Evolutionary conservation across 1,140 invertebrate genomes (phyloP), one percentile per base, ranked within the genome.

Genomic region (Conus betulinus): DNA sequence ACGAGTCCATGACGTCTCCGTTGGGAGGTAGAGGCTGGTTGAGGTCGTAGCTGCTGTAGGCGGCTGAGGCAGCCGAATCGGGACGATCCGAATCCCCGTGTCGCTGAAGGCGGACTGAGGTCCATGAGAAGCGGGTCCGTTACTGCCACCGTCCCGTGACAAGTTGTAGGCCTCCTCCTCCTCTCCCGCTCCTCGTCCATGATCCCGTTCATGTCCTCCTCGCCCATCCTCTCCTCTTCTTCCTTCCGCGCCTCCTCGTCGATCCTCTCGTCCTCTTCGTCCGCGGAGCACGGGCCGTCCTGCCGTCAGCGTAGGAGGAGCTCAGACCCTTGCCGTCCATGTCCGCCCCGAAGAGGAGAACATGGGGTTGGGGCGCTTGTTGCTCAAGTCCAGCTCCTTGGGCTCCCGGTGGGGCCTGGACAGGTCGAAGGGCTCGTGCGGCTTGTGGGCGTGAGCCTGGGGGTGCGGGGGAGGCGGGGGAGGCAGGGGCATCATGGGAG

Each of bases 181-280:
- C 74, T 53, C 74, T 53, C 88, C 89, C 81, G 91, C 97, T 97
- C 90, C 97, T 97, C 90, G 97, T 91, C 97, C 97, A 57, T 98
- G 57, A 51, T 27, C 17, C 88, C 89, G 81, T 91, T 97, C 97
- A 90, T 97, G 55, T 98, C 97, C 0, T 97, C 97, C 93, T 98
- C 97, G 0, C 97, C 97, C 93, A 97, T 97, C 20, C 91, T 91
- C n/a, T 93, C 90, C 71, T 90, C n/a, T 60, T 57, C 10, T 13
- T 57, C 25, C 15, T 51, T 52, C 78, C 85, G 27, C 6, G 13
- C 67, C 11, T 74, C 60, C 6, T 91, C 89, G 5, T 91, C 86
- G 8, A 87, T 79, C 57, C 90, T 87, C 76, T 85, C 89, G 17
- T 89, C 90, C 20, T 63, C 27, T 5, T 91, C 88, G 39, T 90